These are phyloP conservation scores for Epizoanthus ramosus DNA, from an alignment of 92 coral and sea anemone species.

Conservation along the genomic window DNA sequence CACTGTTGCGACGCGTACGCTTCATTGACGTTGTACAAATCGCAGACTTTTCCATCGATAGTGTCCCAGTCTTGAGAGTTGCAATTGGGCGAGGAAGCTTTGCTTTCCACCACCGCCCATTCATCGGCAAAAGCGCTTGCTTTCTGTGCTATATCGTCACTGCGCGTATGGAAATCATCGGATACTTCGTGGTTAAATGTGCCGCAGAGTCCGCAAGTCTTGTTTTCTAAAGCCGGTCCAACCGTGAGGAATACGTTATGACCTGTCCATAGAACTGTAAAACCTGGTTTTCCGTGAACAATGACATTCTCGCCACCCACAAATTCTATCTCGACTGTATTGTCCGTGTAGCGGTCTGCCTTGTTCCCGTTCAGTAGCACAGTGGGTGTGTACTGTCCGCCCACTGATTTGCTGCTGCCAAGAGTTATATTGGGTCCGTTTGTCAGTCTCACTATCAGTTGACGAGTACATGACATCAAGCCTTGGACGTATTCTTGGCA, in stretches of 20 bases:
- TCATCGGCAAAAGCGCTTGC: constrained; percentile 84
- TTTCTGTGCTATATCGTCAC: constrained; percentile 73
- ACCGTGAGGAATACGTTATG: constrained; percentile 74
- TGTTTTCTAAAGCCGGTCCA: constrained; percentile 60
- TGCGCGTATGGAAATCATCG: constrained; percentile 91
- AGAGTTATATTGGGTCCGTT: constrained; percentile 64
- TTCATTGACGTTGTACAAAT: constrained; percentile 53
- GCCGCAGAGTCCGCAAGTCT: constrained; percentile 98
- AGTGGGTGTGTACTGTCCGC: constrained; percentile 49
- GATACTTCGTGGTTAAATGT: constrained; percentile 78
- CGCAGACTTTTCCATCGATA: constrained; percentile 63
- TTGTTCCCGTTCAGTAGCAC: constrained; percentile 49
- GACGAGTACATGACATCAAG: constrained; percentile 59
- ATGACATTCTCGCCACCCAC: constrained; percentile 70
- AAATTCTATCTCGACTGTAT: constrained; percentile 66
- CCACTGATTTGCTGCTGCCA: constrained; percentile 47
- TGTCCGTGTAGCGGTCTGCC: constrained; percentile 48
- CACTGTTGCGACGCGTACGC: constrained; percentile 64
- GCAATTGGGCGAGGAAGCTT: constrained; percentile 55
- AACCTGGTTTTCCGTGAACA: constrained; percentile 72
- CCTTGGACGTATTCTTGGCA: constrained; percentile 35
- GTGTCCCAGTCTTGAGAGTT: constrained; percentile 56
- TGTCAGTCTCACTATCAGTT: constrained; percentile 62
- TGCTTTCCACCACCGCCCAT: constrained; percentile 67
- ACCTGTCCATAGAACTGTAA: constrained; percentile 87